Conservation (phyloP, 2,113 vertebrate species). For the Oreotrochilus melanogaster region DNA sequence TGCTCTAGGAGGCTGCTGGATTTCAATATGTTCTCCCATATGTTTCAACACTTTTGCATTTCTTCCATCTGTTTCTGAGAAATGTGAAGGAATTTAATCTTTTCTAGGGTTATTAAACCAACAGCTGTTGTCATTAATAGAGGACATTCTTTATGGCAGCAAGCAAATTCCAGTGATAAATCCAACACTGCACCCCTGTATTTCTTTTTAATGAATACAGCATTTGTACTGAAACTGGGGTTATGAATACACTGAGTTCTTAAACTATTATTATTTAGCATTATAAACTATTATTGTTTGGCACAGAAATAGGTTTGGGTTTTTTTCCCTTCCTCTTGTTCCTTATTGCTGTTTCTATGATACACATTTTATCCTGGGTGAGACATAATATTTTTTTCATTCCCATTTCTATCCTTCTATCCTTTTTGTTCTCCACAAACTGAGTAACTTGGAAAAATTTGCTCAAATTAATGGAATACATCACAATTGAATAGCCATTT, state of each 20-base stretch:
- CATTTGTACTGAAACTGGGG: slow-evolving; percentile 55
- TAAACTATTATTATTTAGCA: slow-evolving; percentile 9
- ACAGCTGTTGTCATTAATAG: slow-evolving; percentile 86
- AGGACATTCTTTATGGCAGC: slow-evolving; percentile 76
- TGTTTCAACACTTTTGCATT: slow-evolving; percentile 74
- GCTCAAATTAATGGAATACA: not conserved
- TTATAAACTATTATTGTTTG: slow-evolving; percentile 31
- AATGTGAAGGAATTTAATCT: slow-evolving; percentile 80
- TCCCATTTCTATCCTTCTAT: not conserved
- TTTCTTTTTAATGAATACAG: slow-evolving; percentile 55
- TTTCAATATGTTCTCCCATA: slow-evolving; percentile 78
- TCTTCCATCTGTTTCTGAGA: slow-evolving; percentile 82
- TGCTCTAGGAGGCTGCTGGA: slow-evolving; percentile 16
- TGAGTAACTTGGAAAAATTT: not conserved
- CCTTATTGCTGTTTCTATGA: slow-evolving; percentile 30
- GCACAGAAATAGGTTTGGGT: not conserved
- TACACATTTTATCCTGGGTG: slow-evolving; percentile 8
- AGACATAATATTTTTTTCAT: not conserved
- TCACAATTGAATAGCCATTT: not conserved
- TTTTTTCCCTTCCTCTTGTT: not conserved
- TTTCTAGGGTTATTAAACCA: slow-evolving; percentile 84
- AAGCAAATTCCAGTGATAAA: slow-evolving; percentile 67
- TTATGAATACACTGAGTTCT: not conserved
- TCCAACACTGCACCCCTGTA: slow-evolving; percentile 28
- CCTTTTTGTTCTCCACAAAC: not conserved